Conservation (phyloP, 2,888 invertebrate species). For the Phasia obesa region DNA sequence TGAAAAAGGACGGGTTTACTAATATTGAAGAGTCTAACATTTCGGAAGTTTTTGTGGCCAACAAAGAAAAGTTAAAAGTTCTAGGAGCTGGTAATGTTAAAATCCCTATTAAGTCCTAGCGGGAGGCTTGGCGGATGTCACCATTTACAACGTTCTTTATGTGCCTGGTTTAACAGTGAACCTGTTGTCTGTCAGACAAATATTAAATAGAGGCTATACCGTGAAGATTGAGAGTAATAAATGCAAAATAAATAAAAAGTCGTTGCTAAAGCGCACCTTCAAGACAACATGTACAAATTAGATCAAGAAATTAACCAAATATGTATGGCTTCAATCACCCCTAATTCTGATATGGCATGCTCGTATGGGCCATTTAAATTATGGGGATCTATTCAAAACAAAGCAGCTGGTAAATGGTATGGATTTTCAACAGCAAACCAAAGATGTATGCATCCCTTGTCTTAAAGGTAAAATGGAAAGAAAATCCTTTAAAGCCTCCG, state of each 20-base stretch:
- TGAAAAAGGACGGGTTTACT: conserved; percentile 27
- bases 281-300: conserved; percentile 30
- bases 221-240: conserved; percentile 16
- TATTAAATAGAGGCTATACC: conserved; percentile 21
- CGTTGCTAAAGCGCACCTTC: not conserved
- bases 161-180: conserved; percentile 32
- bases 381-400: too few species aligned
- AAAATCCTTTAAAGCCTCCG: conserved; percentile 20
- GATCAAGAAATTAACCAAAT: not conserved
- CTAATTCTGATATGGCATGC: conserved; percentile 14
- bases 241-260: conserved; percentile 22
- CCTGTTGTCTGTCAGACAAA: conserved; percentile 39
- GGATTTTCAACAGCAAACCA: too few species aligned
- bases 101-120: not conserved
- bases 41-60: conserved; percentile 32
- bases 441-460: conserved; percentile 13
- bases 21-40: not conserved
- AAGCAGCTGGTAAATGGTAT: not conserved
- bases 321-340: too few species aligned
- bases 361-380: conserved; percentile 9
- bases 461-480: conserved; percentile 33
- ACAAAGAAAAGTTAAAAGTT: conserved; percentile 22
- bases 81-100: conserved; percentile 5
- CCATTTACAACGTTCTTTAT: conserved; percentile 11
- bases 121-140: not conserved